A percentile compares a stretch with the other conserved stretches of the same genome.
These are phyloP conservation scores for Frankliniella intonsa DNA, from an alignment of 2,888 invertebrate genomes.

Conservation along the genomic window DNA sequence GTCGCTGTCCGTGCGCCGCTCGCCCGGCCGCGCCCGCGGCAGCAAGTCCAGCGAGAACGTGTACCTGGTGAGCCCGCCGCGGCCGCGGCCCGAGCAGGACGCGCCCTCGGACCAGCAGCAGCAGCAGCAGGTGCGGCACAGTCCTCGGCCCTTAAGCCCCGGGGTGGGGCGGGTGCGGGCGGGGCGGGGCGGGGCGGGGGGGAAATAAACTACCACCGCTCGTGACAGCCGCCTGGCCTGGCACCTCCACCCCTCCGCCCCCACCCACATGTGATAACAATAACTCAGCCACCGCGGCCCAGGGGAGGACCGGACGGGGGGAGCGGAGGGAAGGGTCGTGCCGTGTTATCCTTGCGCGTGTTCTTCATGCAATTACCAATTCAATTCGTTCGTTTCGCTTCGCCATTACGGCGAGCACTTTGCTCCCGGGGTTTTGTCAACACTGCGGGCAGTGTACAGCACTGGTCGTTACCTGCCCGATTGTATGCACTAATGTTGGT, in stretches of 20 bases:
- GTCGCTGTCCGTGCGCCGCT: not conserved
- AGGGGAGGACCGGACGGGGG: too few relatives aligned
- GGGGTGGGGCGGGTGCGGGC: not conserved
- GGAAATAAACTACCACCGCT: not conserved
- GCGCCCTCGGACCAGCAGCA: not conserved
- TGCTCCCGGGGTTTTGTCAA: too few relatives aligned
- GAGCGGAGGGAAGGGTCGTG: not conserved
- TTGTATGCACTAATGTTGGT: not conserved
- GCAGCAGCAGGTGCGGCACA: not conserved
- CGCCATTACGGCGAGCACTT: too few relatives aligned
- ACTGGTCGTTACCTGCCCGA: not conserved
- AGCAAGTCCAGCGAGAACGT: constrained; percentile 22
- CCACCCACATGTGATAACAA: too few relatives aligned
- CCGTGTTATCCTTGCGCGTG: not conserved
- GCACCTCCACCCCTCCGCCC: too few relatives aligned
- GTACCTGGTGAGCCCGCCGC: not conserved
- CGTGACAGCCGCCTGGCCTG: too few relatives aligned
- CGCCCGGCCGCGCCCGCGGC: not conserved
- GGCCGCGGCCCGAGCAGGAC: not conserved
- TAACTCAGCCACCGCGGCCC: too few relatives aligned
- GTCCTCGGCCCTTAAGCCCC: not conserved
- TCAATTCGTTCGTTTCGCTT: too few relatives aligned
- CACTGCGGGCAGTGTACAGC: too few relatives aligned
- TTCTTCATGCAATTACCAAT: not conserved
- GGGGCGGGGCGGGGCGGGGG: not conserved